phyloP scores from a whole-genome alignment of 2,888 invertebrate species.

The Caradrina clavipalpis region DNA sequence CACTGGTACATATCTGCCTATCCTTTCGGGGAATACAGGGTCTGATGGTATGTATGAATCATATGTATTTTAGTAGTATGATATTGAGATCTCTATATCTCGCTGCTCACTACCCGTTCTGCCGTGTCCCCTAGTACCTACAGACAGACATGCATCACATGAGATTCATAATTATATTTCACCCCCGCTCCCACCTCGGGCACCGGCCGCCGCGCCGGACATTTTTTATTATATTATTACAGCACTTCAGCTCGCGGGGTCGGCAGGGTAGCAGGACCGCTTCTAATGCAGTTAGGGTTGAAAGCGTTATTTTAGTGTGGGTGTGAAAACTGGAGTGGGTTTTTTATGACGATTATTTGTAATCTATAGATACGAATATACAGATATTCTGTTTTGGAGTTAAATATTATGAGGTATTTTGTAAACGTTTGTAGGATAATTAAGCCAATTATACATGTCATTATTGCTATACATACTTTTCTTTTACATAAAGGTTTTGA shows the following conservation, averaged over 20 bases:
- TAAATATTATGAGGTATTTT: too few relatives aligned
- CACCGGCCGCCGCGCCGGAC: conserved; percentile 8
- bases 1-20: too few relatives aligned
- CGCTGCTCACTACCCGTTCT: not conserved
- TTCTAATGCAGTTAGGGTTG: conserved; percentile 36
- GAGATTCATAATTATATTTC: conserved; percentile 63
- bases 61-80: too few relatives aligned
- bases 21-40: too few relatives aligned
- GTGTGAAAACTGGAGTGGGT: not conserved
- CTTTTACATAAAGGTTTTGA: too few relatives aligned
- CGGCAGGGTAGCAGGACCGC: conserved; percentile 9
- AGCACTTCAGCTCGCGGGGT: conserved; percentile 21
- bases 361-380: too few relatives aligned
- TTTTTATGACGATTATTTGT: not conserved
- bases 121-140: not conserved
- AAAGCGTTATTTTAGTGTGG: conserved; percentile 26
- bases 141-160: conserved; percentile 40
- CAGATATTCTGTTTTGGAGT: too few relatives aligned
- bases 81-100: not conserved
- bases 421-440: too few relatives aligned
- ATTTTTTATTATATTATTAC: conserved; percentile 58
- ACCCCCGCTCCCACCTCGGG: not conserved
- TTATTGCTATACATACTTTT: too few relatives aligned
- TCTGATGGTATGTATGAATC: too few relatives aligned
- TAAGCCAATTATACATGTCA: too few relatives aligned